A percentile compares a stretch with the other conserved stretches of the same genome.
phyloP scores from a whole-genome alignment of 2,113 vertebrate species.

The Lucifuga dentata region DNA sequence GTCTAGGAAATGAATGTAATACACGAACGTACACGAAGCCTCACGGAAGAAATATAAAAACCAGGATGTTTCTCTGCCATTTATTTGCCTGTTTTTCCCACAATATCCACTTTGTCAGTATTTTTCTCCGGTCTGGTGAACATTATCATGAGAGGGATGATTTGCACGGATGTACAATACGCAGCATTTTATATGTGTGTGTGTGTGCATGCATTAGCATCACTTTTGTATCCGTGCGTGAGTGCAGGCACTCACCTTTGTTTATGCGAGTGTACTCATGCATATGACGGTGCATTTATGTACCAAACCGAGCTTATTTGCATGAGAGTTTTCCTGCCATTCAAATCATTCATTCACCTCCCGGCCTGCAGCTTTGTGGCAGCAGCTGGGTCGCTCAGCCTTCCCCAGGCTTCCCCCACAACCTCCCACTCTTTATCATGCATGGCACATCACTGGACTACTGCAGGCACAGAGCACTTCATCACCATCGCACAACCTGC shows the following conservation, averaged over 20 bases:
- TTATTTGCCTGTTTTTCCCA: slow-evolving; percentile 31
- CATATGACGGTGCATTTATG: slow-evolving; percentile 49
- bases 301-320: slow-evolving; percentile 54
- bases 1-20: slow-evolving; percentile 4
- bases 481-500: slow-evolving; percentile 68
- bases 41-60: slow-evolving; percentile 25
- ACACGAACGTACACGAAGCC: slow-evolving; percentile 18
- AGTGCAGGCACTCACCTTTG: slow-evolving; percentile 59
- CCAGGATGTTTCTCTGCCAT: neutral
- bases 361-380: slow-evolving; percentile 63
- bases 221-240: slow-evolving; percentile 39
- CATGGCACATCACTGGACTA: slow-evolving; percentile 69
- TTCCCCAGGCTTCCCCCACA: slow-evolving; percentile 54
- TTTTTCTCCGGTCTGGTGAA: slow-evolving; percentile 29
- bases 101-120: slow-evolving; percentile 34
- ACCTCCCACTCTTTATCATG: slow-evolving; percentile 74
- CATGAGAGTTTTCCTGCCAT: slow-evolving; percentile 61
- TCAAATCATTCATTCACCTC: slow-evolving; percentile 66
- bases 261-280: slow-evolving; percentile 58
- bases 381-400: slow-evolving; percentile 61
- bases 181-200: slow-evolving; percentile 4
- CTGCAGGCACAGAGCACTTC: slow-evolving; percentile 72
- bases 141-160: slow-evolving; percentile 30
- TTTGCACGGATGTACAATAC: slow-evolving; percentile 25
- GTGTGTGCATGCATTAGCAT: slow-evolving; percentile 35